Evolutionary conservation across 2,797 vertebrate genomes (phyloP), one percentile per base, ranked within the genome.

Genomic region (Aythya fuligula): DNA sequence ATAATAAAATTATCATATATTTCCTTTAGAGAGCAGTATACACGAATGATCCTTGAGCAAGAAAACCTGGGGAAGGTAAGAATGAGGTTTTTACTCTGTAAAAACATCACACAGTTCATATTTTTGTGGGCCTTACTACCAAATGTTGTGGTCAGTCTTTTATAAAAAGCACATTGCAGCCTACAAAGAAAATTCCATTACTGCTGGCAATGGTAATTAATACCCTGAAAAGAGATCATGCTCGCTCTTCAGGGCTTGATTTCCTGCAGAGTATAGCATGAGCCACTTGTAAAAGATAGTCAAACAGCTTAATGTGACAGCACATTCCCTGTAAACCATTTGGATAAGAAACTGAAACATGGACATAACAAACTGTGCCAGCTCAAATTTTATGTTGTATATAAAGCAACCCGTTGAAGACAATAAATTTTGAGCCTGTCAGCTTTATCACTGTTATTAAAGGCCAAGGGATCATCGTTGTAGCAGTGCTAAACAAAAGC

Each of bases 61-160:
- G 99, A 99, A 97, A 98, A 99, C 95, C 98, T 99, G 84, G 99
- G 99, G 95, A 99, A 99, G 99, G 99, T 99, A 98, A 98, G 98
- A 80, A 84, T 53, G 54, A 87, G 47, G 53, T 54, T 95, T 83
- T 89, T 87, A 79, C 74, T 53, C 90, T 61, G 22, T 58, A 47
- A 67, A 91, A 72, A 54, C 57, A 28, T 36, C 14, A 41, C 62
- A 4, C 22, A 38, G 57, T 73, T 94, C 8, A 3, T 78, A 9
- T 41, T 87, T 95, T 90, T 62, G 62, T 39, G 56, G 39, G 61
- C 34, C 34, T 93, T 93, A 62, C 45, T 85, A 87, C 51, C 38
- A 69, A 92, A 87, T 51, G 74, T 75, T 94, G 45, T 78, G 67
- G 43, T 94, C 90, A 82, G 61, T 82, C 94, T 93, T 97, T 89